These are phyloP conservation scores for Aphidius ervi DNA, from an alignment of 1,140 invertebrate genomes.

Conservation along the genomic window DNA sequence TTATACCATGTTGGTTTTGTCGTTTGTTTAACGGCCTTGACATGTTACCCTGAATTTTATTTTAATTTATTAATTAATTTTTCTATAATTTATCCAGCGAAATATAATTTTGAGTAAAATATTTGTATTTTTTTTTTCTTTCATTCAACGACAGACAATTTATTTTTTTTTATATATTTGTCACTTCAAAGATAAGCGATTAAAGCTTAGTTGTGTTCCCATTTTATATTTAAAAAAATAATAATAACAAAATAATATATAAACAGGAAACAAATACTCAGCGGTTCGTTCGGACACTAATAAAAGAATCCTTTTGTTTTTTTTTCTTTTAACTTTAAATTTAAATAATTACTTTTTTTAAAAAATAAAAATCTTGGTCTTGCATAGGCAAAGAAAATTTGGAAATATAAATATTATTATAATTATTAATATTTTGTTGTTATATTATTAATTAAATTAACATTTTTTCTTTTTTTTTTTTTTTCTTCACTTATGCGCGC, in stretches of 20 bases:
- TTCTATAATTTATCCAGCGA: no score
- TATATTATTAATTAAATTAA: no score
- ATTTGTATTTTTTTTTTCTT: background rate
- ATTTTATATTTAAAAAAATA: constrained; percentile 1
- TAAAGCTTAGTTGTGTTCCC: constrained; percentile 23
- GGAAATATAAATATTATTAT: no score
- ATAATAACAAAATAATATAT: constrained; percentile 12
- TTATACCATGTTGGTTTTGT: no score
- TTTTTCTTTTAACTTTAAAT: background rate
- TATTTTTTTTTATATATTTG: background rate
- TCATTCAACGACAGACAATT: constrained; percentile 3
- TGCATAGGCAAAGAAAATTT: background rate
- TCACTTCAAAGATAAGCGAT: constrained; percentile 17
- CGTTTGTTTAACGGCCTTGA: no score
- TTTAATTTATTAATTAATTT: no score
- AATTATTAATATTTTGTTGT: no score
- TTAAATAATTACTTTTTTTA: background rate
- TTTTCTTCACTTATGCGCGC: no score
- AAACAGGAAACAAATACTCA: background rate
- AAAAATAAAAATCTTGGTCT: background rate
- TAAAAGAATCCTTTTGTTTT: background rate
- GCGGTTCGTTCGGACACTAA: no score
- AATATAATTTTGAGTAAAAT: no score
- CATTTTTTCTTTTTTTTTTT: no score
- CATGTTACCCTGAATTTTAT: no score